Percentiles rank a stretch among this genome's conserved stretches.
phyloP scores from a whole-genome alignment of 1,140 invertebrate species.

The Drosophila teissieri region DNA sequence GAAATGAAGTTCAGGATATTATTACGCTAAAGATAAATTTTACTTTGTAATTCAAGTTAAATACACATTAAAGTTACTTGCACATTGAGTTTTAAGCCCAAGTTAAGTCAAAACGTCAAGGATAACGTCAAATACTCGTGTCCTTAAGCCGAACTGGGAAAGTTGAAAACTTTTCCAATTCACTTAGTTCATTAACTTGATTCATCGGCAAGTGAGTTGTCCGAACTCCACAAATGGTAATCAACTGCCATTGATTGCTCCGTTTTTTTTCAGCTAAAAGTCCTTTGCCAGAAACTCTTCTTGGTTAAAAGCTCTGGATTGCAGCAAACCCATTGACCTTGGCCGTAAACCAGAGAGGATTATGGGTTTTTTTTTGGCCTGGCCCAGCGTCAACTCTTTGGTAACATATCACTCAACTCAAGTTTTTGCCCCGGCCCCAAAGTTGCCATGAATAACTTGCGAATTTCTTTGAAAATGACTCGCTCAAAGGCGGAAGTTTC shows the following conservation, averaged over 20 bases:
- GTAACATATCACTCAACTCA: slow-evolving; percentile 43
- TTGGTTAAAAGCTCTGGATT: slow-evolving; percentile 8
- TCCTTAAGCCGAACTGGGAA: slow-evolving; percentile 24
- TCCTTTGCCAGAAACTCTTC: not conserved
- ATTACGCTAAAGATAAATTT: not conserved
- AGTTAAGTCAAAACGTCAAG: slow-evolving; percentile 26
- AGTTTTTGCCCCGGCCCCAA: slow-evolving; percentile 27
- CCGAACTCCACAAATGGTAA: slow-evolving; percentile 36
- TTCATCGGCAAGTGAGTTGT: slow-evolving; percentile 33
- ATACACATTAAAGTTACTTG: not conserved
- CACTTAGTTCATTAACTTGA: slow-evolving; percentile 53
- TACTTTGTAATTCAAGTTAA: not conserved
- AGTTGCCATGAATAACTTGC: slow-evolving; percentile 50
- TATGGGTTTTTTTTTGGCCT: slow-evolving; percentile 15
- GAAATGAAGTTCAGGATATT: no score
- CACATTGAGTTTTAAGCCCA: not conserved
- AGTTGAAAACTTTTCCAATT: slow-evolving; percentile 52
- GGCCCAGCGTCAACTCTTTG: slow-evolving; percentile 49
- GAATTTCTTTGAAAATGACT: slow-evolving; percentile 59
- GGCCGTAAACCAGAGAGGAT: slow-evolving; percentile 8
- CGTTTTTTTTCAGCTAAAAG: not conserved
- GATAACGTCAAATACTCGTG: slow-evolving; percentile 12
- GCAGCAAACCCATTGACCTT: slow-evolving; percentile 36
- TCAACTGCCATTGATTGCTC: slow-evolving; percentile 50
- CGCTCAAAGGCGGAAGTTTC: slow-evolving; percentile 48